Evolutionary conservation across 1,140 invertebrate species (phyloP).

Genomic region (Zaprionus capensis): DNA sequence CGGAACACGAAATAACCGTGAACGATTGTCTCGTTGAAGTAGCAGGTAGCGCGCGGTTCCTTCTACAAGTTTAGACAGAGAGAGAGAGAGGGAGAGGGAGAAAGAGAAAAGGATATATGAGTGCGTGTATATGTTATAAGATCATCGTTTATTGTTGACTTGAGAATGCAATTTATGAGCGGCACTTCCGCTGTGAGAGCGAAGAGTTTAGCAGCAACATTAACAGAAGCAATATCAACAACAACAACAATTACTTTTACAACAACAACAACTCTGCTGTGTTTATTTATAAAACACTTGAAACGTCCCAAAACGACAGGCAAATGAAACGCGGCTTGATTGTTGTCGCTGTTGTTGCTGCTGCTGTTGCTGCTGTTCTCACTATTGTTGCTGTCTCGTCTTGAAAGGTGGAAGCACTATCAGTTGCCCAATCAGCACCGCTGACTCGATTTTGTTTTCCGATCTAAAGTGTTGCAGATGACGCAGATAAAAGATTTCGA

Average conservation of each 20-base stretch:
- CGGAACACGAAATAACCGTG: slow-evolving; percentile 84
- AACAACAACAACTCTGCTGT: slow-evolving; percentile 33
- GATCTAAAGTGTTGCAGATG: slow-evolving; percentile 62
- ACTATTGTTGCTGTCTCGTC: neutral
- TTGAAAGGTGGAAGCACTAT: slow-evolving; percentile 38
- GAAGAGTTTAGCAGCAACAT: slow-evolving; percentile 6
- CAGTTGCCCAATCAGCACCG: slow-evolving; percentile 38
- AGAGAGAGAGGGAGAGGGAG: neutral
- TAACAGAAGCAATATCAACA: slow-evolving; percentile 20
- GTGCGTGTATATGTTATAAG: slow-evolving; percentile 10
- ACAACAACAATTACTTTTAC: slow-evolving; percentile 25
- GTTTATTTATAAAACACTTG: slow-evolving; percentile 82
- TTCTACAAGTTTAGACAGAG: slow-evolving; percentile 56
- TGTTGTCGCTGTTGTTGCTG: slow-evolving; percentile 21
- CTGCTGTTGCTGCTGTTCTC: slow-evolving; percentile 3
- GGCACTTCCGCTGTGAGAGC: slow-evolving; percentile 60
- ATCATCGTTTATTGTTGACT: slow-evolving; percentile 22
- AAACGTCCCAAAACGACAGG: slow-evolving; percentile 59
- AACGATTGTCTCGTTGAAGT: slow-evolving; percentile 83
- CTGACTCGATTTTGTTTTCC: slow-evolving; percentile 40
- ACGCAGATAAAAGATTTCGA: slow-evolving; percentile 61
- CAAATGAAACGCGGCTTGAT: slow-evolving; percentile 71
- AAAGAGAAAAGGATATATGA: slow-evolving; percentile 9
- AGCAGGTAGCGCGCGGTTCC: slow-evolving; percentile 83
- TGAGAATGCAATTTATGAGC: slow-evolving; percentile 74